Evolutionary conservation across 2,113 vertebrate genomes (phyloP), one percentile per base, ranked within the genome.

Genomic region (Dendropsophus ebraccatus): DNA sequence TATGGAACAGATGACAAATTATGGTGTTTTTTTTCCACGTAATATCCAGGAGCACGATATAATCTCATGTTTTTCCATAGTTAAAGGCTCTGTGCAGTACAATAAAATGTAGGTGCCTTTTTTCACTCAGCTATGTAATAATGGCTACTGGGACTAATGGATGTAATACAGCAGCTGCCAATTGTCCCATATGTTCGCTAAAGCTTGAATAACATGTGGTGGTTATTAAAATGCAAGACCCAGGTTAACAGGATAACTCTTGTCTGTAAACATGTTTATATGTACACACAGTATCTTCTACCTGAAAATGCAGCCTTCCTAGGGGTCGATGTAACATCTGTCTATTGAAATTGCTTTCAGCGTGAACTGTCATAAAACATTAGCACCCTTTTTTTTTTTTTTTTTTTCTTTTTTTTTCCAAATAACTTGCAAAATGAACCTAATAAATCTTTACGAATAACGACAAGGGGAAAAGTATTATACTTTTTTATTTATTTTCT

Each of bases 311-410:
- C 84, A 87, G 92, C 87, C 91, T 91, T 89, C 88, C 67, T 89
- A 91, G 92, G 91, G 92, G 91, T 91, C 92, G 92, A 88, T 93
- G 91, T 92, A 92, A 93, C 89, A 90, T 91, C 92, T 93, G 93
- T 93, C 88, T 92, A 91, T 88, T 91, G 89, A 90, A 93, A 89
- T 89, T 91, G 90, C 89, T 91, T 94, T 93, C 88, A 87, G 88
- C 91, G 90, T 91, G 90, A 93, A 90, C 90, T 92, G 90, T 94
- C 91, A 88, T 92, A 91, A 90, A 91, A 91, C 79, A 84, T 89
- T 89, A 94, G 90, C 88, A 91, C 88, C 89, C 92, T 93, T 90
- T 90, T 90, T 84, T n/a, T n/a, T n/a, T n/a, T n/a, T n/a, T n/a
- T n/a, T n/a, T n/a, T 41, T 82, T 70, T 28, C n/a, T n/a, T n/a